These are phyloP conservation scores for Ephialtes manifestator DNA, from an alignment of 2,888 invertebrate genomes.

Conservation along the genomic window DNA sequence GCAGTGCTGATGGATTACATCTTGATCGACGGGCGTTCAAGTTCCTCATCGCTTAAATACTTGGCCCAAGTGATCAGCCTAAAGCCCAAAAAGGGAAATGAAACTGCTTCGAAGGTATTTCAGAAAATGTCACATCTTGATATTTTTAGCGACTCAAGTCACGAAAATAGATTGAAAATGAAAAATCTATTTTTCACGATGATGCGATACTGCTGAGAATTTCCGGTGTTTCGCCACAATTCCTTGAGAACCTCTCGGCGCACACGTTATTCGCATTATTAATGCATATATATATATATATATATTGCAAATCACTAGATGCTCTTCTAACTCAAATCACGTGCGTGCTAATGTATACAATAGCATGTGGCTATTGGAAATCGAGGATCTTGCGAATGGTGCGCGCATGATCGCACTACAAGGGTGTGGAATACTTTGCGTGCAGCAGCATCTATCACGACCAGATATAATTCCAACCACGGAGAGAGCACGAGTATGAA, in stretches of 20 bases:
- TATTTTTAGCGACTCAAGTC: no score
- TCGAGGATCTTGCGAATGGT: constrained; percentile 13
- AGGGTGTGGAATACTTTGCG: constrained; percentile 13
- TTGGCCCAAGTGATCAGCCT: neutral
- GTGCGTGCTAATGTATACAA: neutral
- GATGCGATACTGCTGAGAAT: constrained; percentile 24
- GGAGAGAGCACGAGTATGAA: neutral
- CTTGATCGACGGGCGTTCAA: neutral
- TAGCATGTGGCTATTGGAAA: neutral
- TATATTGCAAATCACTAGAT: constrained; percentile 7
- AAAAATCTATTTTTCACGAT: constrained; percentile 56
- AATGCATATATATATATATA: constrained; percentile 9
- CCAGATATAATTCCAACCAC: constrained; percentile 48
- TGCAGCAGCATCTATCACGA: constrained; percentile 31
- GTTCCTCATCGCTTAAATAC: neutral
- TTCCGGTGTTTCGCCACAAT: constrained; percentile 39
- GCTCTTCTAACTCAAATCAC: constrained; percentile 21
- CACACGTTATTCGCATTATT: constrained; percentile 29
- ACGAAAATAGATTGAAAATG: no score
- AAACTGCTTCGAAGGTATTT: neutral
- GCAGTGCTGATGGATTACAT: neutral
- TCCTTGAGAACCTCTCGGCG: constrained; percentile 12
- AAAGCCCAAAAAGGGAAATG: neutral
- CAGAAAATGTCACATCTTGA: neutral
- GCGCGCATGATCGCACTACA: constrained; percentile 16